A percentile compares a stretch with the other conserved stretches of the same genome.
These are phyloP conservation scores for Peromyscus maniculatus DNA, from an alignment of 2,113 vertebrate species.

Conservation along the genomic window DNA sequence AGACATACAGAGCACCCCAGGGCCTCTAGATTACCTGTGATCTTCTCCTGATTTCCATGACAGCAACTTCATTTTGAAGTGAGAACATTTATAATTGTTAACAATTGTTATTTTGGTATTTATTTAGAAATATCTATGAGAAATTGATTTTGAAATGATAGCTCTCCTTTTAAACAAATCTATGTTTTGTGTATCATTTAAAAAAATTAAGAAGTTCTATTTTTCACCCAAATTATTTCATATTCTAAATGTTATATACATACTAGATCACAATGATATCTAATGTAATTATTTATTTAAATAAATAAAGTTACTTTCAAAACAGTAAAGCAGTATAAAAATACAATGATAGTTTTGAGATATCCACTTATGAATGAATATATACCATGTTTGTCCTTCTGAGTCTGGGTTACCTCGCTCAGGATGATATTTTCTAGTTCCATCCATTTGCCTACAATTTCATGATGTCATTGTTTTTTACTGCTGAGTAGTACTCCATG, in stretches of 20 bases:
- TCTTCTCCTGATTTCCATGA: not conserved
- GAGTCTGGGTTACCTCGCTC: too few species aligned
- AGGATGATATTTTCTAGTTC: too few species aligned
- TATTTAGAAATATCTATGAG: not conserved
- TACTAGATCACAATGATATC: too few species aligned
- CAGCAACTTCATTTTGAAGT: not conserved
- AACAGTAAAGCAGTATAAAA: not conserved
- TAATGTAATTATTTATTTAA: not conserved
- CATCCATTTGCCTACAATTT: too few species aligned
- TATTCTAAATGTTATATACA: not conserved
- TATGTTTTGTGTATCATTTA: not conserved
- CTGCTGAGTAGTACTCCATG: too few species aligned
- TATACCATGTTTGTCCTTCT: too few species aligned
- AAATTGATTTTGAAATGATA: not conserved
- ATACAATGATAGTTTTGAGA: not conserved
- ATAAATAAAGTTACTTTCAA: not conserved
- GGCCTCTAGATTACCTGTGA: not conserved
- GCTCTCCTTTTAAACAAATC: not conserved
- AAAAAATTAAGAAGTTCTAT: not conserved
- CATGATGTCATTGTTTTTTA: too few species aligned
- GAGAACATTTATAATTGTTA: not conserved
- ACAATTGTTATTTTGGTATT: not conserved
- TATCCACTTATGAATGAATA: not conserved
- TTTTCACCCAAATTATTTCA: too few species aligned
- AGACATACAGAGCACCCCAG: not conserved